Evolutionary conservation across 2,888 invertebrate genomes (phyloP), one percentile per base, ranked within the genome.

Genomic region (Glaucopsyche alexis): DNA sequence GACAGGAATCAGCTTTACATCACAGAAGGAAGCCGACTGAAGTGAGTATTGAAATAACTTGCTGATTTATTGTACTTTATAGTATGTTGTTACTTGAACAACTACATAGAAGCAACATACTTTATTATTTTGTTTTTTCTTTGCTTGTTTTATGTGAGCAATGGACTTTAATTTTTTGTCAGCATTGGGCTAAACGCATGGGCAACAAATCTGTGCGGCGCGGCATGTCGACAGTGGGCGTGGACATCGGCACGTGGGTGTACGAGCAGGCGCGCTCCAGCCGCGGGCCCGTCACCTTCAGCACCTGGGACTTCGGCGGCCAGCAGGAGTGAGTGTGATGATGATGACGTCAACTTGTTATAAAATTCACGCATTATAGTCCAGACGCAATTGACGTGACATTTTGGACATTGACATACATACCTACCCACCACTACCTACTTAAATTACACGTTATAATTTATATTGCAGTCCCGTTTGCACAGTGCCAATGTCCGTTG

Each of bases 251-350:
- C 66, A 97, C 98, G 78, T 98, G 99, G 97, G 94, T 96, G 38
- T 98, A 97, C 85, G 98, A 98, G 86, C 97, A 97, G 83, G 83
- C 84, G 45, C 83, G 93, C 52, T 95, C 97, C 83, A 93, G 95
- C 8, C 93, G 96, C 40, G 95, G 97, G 1, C 96, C 98, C 0
- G 96, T 99, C 72, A 96, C 97, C 42, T 98, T 98, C 89, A 93
- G 99, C 72, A 99, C 99, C 0, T 99, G 99, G 99, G 99, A 99
- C 89, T 99, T 99, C 89, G 99, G 99, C 6, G 99, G 99, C 0
- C 99, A 99, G 91, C 96, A 96, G 84, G 99, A 99, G 95, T 96
- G 67, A 74, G 76, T 72, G 38, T n/a, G 8, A 47, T 73, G 79
- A 19, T 19, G 55, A 19, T 55, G 19, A 55, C 0, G 7, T 11